phyloP scores from a whole-genome alignment of 2,888 invertebrate species.

The Bellardia pandia region DNA sequence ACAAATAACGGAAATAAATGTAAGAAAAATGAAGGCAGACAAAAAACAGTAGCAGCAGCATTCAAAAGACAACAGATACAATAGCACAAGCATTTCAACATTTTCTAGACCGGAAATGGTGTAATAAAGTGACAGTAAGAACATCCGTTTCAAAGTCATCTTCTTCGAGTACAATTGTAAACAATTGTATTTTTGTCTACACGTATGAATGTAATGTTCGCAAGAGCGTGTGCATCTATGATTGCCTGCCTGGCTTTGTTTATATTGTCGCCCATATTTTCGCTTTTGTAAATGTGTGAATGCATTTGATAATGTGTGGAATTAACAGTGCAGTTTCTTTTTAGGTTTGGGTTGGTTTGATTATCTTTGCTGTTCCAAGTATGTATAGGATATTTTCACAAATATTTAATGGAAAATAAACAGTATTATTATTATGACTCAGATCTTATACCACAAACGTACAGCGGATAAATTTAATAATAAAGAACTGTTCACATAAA shows the following conservation, averaged over 20 bases:
- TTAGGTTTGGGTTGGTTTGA: background rate
- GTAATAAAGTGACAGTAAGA: slow-evolving; percentile 75
- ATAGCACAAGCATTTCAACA: background rate
- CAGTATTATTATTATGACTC: too few relatives aligned
- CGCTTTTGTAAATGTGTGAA: slow-evolving; percentile 4
- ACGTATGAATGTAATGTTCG: background rate
- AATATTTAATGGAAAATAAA: too few relatives aligned
- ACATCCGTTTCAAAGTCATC: slow-evolving; percentile 74
- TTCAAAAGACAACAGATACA: slow-evolving; percentile 11
- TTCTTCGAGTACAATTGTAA: slow-evolving; percentile 70
- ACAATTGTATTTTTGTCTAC: slow-evolving; percentile 52
- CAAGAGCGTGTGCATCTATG: slow-evolving; percentile 12
- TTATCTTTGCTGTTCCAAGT: background rate
- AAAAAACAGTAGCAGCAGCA: slow-evolving; percentile 32
- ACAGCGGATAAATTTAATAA: too few relatives aligned
- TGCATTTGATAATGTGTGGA: slow-evolving; percentile 31
- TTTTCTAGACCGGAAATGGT: slow-evolving; percentile 72
- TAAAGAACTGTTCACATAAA: too few relatives aligned
- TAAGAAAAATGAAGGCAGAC: slow-evolving; percentile 57
- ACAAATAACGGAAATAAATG: slow-evolving; percentile 67
- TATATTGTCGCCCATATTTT: background rate
- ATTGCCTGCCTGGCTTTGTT: background rate
- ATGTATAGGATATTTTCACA: background rate
- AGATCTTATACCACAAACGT: too few relatives aligned
- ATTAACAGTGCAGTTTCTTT: slow-evolving; percentile 1